Evolutionary conservation across 2,888 invertebrate genomes (phyloP), one percentile per base, ranked within the genome.

Genomic region (Protonemura montana): DNA sequence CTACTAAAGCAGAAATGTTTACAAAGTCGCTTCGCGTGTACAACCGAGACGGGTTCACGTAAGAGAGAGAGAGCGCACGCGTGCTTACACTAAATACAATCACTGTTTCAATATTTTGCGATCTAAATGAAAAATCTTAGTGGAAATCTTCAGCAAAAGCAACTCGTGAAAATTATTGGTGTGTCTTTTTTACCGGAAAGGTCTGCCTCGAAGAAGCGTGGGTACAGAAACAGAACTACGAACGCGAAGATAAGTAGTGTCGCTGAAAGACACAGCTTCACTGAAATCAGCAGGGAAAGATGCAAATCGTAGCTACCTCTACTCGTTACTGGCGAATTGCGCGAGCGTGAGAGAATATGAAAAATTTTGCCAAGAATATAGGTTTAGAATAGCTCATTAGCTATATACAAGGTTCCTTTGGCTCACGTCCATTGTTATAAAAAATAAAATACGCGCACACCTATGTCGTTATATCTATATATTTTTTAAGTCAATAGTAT

Each of bases 291-390:
- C 59, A 59, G 21, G 59, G 21, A 59, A 59, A 59, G 59, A 59
- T 59, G 59, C 59, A 59, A 21, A 59, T 59, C 59, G 13, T 21
- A 21, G 13, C 59, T 59, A 59, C 59, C 59, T 59, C 59, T 21
- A 21, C 16, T 21, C 13, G 59, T 59, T 59, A 10, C 59, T 3
- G 84, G 27, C 27, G 84, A 26, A 28, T 84, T 84, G 84, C 84
- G 84, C 84, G 21, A 84, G 84, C 84, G 84, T 84, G 10, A 28
- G 28, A 81, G 28, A 59, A 27, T 84, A 27, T 42, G 26, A 84
- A 84, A 84, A 84, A 76, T 84, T 84, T 84, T 84, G 84, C 84
- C 84, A 84, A 84, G 84, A 84, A 84, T 59, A 84, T 59, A 59
- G 59, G 76, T 84, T 84, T 76, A 84, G 84, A 84, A 84, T 84